Percentiles rank a stretch among this genome's conserved stretches.
Evolutionary conservation across 2,888 invertebrate species (phyloP).

Genomic region (Eudemis profundana): DNA sequence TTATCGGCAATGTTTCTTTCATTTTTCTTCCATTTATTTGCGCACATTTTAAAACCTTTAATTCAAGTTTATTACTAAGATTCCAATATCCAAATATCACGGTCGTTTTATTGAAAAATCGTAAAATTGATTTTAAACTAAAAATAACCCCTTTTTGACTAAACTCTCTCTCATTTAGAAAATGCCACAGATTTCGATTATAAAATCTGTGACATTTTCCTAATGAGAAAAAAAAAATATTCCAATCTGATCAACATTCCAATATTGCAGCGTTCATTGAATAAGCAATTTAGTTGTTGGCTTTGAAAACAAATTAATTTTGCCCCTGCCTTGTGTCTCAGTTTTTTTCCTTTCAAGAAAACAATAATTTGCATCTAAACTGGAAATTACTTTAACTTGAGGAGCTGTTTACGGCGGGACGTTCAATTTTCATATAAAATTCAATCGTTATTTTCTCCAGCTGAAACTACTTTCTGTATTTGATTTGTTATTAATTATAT

Average conservation of each 20-base stretch:
- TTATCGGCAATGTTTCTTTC: too few species aligned
- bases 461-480: too few species aligned
- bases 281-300: slow-evolving; percentile 39
- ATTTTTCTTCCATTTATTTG: too few species aligned
- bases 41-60: too few species aligned
- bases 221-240: slow-evolving; percentile 19
- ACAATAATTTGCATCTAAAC: slow-evolving; percentile 38
- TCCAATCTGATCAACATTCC: slow-evolving; percentile 32
- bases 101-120: too few species aligned
- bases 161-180: too few species aligned
- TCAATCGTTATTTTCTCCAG: too few species aligned
- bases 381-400: slow-evolving; percentile 21
- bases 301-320: slow-evolving; percentile 40
- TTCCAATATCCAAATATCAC: too few species aligned
- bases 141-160: neutral
- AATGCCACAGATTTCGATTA: too few species aligned
- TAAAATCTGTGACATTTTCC: neutral
- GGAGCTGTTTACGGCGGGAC: slow-evolving; percentile 17
- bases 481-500: too few species aligned
- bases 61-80: too few species aligned
- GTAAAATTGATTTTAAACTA: neutral
- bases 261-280: slow-evolving; percentile 33
- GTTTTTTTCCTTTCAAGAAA: slow-evolving; percentile 25
- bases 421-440: too few species aligned
- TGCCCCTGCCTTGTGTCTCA: slow-evolving; percentile 17